Conservation (phyloP, 2,113 vertebrate genomes). For the Gopherus evgoodei region DNA sequence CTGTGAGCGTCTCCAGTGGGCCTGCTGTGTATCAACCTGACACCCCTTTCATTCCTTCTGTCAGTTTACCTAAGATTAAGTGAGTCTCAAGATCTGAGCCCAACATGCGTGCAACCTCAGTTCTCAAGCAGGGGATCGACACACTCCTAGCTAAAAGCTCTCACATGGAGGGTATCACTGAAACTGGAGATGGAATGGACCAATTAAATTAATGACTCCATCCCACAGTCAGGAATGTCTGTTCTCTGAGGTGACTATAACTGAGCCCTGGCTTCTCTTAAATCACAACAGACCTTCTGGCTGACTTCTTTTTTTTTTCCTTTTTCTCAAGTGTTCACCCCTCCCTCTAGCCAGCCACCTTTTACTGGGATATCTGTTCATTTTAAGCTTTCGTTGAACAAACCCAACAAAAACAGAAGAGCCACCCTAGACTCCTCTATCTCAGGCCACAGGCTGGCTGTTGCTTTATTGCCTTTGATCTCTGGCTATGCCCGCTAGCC, state of each 20-base stretch:
- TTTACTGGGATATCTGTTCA: not conserved
- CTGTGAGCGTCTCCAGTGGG: not conserved
- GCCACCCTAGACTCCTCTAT: not conserved
- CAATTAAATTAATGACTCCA: not conserved
- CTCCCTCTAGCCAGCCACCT: not conserved
- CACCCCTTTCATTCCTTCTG: conserved; percentile 23
- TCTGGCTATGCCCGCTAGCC: not conserved
- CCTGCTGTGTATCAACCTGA: conserved; percentile 39
- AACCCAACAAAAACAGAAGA: not conserved
- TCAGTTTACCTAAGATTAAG: not conserved
- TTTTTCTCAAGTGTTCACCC: not conserved
- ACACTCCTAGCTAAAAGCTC: not conserved
- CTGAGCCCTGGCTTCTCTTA: not conserved
- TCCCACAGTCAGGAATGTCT: not conserved
- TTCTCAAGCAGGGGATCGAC: not conserved
- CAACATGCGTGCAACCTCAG: not conserved
- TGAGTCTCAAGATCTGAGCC: not conserved
- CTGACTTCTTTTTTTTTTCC: not conserved
- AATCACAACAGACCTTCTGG: conserved; percentile 2
- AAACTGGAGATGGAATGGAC: not conserved
- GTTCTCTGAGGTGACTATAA: not conserved
- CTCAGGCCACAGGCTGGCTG: not conserved
- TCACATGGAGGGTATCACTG: accelerated
- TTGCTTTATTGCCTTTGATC: not conserved
- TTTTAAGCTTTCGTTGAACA: not conserved